These are phyloP conservation scores for Typhlichthys subterraneus DNA, from an alignment of 2,797 vertebrate species.

Conservation along the genomic window DNA sequence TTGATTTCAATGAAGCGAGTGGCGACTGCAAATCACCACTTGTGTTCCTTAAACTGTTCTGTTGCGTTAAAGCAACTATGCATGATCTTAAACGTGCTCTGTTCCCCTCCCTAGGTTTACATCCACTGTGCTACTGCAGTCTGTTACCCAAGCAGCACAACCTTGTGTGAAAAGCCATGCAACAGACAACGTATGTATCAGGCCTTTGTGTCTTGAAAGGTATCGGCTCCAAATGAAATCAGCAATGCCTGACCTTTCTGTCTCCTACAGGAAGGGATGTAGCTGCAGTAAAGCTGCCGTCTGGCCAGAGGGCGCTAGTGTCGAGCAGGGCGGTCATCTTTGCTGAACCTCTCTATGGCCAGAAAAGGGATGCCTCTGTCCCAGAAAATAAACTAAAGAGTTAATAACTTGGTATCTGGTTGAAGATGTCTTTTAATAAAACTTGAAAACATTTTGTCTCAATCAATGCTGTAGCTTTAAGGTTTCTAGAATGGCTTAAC, in stretches of 20 bases:
- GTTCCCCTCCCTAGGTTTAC: constrained; percentile 54
- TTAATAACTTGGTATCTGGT: constrained; percentile 5
- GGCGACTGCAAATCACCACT: no score
- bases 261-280: constrained; percentile 54
- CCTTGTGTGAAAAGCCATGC: constrained; percentile 67
- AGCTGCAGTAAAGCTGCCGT: background rate
- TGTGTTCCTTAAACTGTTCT: no score
- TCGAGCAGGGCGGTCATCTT: constrained; percentile 70
- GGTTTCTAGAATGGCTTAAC: background rate
- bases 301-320: constrained; percentile 45
- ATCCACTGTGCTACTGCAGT: constrained; percentile 71
- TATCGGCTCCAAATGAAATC: background rate
- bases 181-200: constrained; percentile 66
- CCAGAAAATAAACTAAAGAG: background rate
- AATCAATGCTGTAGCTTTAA: background rate
- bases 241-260: background rate
- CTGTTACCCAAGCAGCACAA: constrained; percentile 55
- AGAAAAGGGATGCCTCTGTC: background rate
- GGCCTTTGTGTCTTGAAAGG: background rate
- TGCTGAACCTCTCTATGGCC: background rate
- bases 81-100: no score
- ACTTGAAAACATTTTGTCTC: constrained; percentile 3
- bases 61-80: no score
- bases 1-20: no score
- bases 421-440: constrained; percentile 55